Conservation (phyloP, 1,140 invertebrate genomes). For the Capitella teleta region DNA sequence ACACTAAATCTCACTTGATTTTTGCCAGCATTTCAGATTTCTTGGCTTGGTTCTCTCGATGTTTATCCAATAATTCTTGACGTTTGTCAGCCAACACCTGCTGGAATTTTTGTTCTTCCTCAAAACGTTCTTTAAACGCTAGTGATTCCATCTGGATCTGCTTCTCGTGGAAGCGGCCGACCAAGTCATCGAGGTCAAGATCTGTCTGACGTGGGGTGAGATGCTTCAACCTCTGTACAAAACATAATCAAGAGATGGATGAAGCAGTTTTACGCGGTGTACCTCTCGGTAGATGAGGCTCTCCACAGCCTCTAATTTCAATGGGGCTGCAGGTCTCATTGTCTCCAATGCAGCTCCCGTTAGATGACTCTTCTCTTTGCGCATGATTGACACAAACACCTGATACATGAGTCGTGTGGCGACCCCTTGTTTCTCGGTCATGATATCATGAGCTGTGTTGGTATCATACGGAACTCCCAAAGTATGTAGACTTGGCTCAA, state of each 20-base stretch:
- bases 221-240: conserved; percentile 32
- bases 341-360: conserved; percentile 43
- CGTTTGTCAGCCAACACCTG: conserved; percentile 29
- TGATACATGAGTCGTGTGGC: conserved; percentile 40
- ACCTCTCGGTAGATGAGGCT: conserved; percentile 39
- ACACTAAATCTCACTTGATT: conserved; percentile 42
- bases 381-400: conserved; percentile 40
- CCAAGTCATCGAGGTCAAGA: conserved; percentile 31
- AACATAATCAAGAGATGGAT: background rate
- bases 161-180: conserved; percentile 32
- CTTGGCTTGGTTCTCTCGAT: conserved; percentile 24
- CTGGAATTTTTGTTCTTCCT: conserved; percentile 26
- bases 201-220: conserved; percentile 39
- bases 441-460: conserved; percentile 37
- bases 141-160: conserved; percentile 36
- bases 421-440: conserved; percentile 38
- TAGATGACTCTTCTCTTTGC: conserved; percentile 40
- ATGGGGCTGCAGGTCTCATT: conserved; percentile 36
- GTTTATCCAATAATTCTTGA: conserved; percentile 25
- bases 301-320: conserved; percentile 36
- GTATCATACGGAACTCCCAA: conserved; percentile 40
- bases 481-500: conserved; percentile 36
- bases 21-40: conserved; percentile 40
- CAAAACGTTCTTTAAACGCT: conserved; percentile 33
- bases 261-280: background rate